Evolutionary conservation across 2,797 vertebrate genomes (phyloP).

Genomic region (Myotis myotis): DNA sequence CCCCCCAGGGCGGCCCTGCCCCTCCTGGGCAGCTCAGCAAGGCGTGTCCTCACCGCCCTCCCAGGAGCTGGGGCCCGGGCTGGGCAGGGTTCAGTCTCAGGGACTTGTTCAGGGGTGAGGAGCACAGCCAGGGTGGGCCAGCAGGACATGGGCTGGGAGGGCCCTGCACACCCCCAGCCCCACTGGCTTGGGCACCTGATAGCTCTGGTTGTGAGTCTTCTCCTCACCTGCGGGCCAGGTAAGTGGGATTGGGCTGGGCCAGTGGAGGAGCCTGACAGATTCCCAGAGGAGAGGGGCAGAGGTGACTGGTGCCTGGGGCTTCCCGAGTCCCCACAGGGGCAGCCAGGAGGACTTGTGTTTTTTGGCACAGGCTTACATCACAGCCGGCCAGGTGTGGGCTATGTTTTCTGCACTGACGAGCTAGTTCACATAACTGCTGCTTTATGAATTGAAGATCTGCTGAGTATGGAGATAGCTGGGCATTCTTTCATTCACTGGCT

Average conservation of each 20-base stretch:
- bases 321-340: accelerated
- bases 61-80: not conserved
- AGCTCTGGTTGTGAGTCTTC: constrained; percentile 8
- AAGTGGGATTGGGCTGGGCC: not conserved
- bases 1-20: constrained; percentile 57
- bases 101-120: not conserved
- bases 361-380: not conserved
- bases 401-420: not conserved
- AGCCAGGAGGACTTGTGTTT: not conserved
- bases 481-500: not conserved
- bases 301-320: accelerated
- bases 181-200: not conserved
- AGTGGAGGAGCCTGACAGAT: not conserved
- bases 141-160: constrained; percentile 50
- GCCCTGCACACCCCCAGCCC: not conserved
- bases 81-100: not conserved
- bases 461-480: not conserved
- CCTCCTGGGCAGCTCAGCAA: not conserved
- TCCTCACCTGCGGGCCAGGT: constrained; percentile 65
- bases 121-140: not conserved
- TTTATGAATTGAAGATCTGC: not conserved
- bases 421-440: not conserved
- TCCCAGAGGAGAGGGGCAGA: not conserved
- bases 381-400: not conserved
- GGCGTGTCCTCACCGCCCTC: constrained; percentile 66